phyloP scores from a whole-genome alignment of 2,113 vertebrate genomes.

The Misgurnus mizolepis region DNA sequence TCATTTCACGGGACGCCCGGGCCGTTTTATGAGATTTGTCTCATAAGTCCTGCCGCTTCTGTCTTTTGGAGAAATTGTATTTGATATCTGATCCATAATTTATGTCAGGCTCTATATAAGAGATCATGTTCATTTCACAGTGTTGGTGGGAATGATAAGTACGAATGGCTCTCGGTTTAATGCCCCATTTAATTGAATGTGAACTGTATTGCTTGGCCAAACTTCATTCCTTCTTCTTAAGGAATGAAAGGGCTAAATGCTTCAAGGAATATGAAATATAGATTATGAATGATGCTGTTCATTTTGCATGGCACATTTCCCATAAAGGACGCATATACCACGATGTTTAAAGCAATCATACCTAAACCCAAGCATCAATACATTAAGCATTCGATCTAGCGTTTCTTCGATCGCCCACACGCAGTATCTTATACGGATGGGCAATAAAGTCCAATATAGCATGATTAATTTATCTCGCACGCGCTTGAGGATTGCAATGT shows the following conservation, averaged over 20 bases:
- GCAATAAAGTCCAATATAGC: constrained; percentile 27
- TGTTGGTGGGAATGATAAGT: background rate
- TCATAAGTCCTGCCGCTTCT: constrained; percentile 19
- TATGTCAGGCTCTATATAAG: constrained; percentile 9
- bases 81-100: constrained; percentile 45
- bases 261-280: constrained; percentile 12
- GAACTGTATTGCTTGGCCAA: background rate
- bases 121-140: constrained; percentile 24
- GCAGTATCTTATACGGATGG: background rate
- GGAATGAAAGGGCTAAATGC: background rate
- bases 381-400: too few species aligned
- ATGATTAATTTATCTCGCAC: constrained; percentile 32
- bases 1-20: background rate
- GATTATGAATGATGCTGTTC: constrained; percentile 14
- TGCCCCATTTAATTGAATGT: constrained; percentile 8
- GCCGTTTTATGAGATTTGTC: constrained; percentile 38
- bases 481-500: constrained; percentile 9
- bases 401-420: constrained; percentile 3
- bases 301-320: background rate
- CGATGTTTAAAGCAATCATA: background rate
- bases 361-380: background rate
- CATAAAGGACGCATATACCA: background rate
- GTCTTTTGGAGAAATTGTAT: constrained; percentile 24
- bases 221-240: background rate
- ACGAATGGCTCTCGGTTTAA: constrained; percentile 6